These are phyloP conservation scores for Euleptes europaea DNA, from an alignment of 2,113 vertebrate genomes.

Conservation along the genomic window DNA sequence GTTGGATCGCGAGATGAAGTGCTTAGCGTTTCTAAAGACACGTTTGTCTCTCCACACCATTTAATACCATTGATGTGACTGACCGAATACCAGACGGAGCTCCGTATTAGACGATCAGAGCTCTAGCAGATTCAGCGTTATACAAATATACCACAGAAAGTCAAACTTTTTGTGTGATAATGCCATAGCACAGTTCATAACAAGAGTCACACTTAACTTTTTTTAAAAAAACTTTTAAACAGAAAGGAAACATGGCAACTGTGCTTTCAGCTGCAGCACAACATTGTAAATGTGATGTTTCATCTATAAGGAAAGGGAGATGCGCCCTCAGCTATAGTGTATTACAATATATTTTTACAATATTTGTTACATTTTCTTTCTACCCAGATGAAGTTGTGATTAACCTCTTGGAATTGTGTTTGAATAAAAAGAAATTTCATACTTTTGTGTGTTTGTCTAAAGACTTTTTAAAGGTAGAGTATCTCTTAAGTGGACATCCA, in stretches of 20 bases:
- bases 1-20: background rate
- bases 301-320: slow-evolving; percentile 33
- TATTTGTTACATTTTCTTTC: slow-evolving; percentile 70
- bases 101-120: background rate
- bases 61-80: background rate
- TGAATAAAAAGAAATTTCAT: slow-evolving; percentile 15
- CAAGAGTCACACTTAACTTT: slow-evolving; percentile 20
- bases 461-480: background rate
- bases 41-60: background rate
- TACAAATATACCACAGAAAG: slow-evolving; percentile 14
- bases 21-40: background rate
- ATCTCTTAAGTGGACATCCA: too few species aligned
- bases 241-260: background rate
- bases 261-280: slow-evolving; percentile 44
- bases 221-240: background rate
- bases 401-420: slow-evolving; percentile 51
- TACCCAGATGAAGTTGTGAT: slow-evolving; percentile 69
- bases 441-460: background rate
- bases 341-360: slow-evolving; percentile 69
- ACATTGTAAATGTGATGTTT: slow-evolving; percentile 42
- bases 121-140: background rate
- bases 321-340: slow-evolving; percentile 43
- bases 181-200: slow-evolving; percentile 8
- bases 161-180: slow-evolving; percentile 4
- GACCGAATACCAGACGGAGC: background rate